Percentiles rank a stretch among this genome's conserved stretches.
Conservation (phyloP, 2,888 invertebrate species). For the Agonopterix arenella region DNA sequence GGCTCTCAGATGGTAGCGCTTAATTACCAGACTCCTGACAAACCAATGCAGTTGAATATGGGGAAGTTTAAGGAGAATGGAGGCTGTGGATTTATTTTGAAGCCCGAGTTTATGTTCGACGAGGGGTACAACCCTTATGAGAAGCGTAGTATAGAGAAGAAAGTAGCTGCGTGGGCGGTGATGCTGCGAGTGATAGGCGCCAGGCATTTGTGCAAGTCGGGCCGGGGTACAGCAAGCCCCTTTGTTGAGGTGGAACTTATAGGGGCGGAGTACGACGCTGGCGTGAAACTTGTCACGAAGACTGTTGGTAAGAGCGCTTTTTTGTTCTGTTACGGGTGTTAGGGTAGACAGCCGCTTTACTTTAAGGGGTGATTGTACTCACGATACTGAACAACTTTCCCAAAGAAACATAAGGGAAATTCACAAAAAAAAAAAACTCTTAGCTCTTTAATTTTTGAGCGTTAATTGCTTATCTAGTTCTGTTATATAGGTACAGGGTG, state of each 20-base stretch:
- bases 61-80: constrained; percentile 96
- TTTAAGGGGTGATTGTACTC: too few relatives aligned
- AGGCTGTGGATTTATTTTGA: constrained; percentile 93
- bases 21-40: constrained; percentile 97
- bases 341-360: too few relatives aligned
- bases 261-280: constrained; percentile 91
- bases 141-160: constrained; percentile 69
- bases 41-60: constrained; percentile 96
- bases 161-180: constrained; percentile 69
- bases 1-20: constrained; percentile 98
- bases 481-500: too few relatives aligned
- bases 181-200: constrained; percentile 91
- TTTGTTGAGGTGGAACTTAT: constrained; percentile 94
- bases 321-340: neutral
- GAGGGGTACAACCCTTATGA: constrained; percentile 89
- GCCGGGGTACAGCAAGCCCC: constrained; percentile 91
- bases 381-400: too few relatives aligned
- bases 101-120: constrained; percentile 91
- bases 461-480: too few relatives aligned
- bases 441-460: too few relatives aligned
- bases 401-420: too few relatives aligned
- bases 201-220: constrained; percentile 89
- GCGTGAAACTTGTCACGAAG: constrained; percentile 90
- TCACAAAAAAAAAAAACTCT: too few relatives aligned
- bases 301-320: constrained; percentile 82